Percentiles rank a stretch among this genome's conserved stretches.
These are phyloP conservation scores for Montifringilla adamsi DNA, from an alignment of 2,113 vertebrate species.

Conservation along the genomic window DNA sequence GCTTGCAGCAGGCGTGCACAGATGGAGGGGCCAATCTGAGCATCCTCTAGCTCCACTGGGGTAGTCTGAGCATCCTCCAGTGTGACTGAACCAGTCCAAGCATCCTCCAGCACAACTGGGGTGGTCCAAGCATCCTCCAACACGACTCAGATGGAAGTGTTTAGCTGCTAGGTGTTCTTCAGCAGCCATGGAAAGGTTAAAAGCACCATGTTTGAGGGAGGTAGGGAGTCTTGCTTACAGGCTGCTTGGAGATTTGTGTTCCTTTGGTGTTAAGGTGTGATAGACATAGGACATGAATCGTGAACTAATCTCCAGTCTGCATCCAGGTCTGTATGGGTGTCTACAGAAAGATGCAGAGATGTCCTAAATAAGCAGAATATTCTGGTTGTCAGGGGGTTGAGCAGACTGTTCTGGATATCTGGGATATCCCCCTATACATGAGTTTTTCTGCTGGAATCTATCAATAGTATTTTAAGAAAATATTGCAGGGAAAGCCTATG, in stretches of 20 bases:
- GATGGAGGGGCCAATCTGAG: background rate
- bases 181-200: background rate
- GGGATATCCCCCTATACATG: too few relatives aligned
- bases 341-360: background rate
- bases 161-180: background rate
- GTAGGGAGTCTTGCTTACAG: background rate
- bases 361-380: background rate
- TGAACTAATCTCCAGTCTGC: background rate
- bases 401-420: background rate
- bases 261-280: background rate
- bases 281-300: background rate
- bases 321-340: background rate
- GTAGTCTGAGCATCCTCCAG: background rate
- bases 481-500: background rate
- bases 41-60: background rate
- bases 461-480: background rate
- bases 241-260: background rate
- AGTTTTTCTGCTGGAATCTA: background rate
- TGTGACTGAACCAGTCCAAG: accelerated
- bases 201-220: background rate
- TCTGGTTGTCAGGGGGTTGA: background rate
- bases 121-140: background rate
- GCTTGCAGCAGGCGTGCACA: accelerated
- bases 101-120: background rate
- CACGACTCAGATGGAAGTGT: accelerated